phyloP scores from a whole-genome alignment of 2,888 invertebrate species.

The Leucoptera coffeella region DNA sequence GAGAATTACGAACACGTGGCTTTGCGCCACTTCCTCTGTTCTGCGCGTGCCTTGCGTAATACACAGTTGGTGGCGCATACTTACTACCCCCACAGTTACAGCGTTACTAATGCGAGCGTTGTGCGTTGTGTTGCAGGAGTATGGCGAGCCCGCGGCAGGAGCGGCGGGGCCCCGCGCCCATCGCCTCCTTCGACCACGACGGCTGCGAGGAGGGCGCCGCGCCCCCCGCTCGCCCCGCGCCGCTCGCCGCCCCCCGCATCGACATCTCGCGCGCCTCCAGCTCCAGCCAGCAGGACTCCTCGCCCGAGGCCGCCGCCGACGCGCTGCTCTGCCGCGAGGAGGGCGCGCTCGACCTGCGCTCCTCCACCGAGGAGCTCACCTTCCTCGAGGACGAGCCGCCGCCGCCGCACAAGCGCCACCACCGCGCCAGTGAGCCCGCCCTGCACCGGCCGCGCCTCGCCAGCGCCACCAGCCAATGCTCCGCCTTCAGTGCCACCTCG shows the following conservation, averaged over 20 bases:
- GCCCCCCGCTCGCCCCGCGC: conserved; percentile 82
- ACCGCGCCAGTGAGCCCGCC: conserved; percentile 70
- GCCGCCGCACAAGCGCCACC: conserved; percentile 26
- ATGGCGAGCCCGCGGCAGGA: conserved; percentile 44
- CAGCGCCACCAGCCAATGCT: conserved; percentile 77
- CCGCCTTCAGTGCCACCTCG: conserved; percentile 22
- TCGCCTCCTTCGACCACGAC: conserved; percentile 87
- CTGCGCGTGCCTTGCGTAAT: too few relatives aligned
- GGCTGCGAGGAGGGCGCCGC: conserved; percentile 79
- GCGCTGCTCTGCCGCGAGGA: conserved; percentile 67
- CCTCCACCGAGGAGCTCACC: conserved; percentile 83
- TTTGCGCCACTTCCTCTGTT: too few relatives aligned
- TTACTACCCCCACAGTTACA: too few relatives aligned
- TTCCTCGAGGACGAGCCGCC: conserved; percentile 58
- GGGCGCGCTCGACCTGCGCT: conserved; percentile 77
- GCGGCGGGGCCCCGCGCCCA: conserved; percentile 88
- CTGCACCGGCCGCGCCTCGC: conserved; percentile 75
- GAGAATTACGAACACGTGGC: too few relatives aligned
- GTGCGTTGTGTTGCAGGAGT: conserved; percentile 81
- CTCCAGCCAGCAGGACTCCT: conserved; percentile 82
- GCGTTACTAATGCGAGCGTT: too few relatives aligned
- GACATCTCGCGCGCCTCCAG: conserved; percentile 86
- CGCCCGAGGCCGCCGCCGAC: conserved; percentile 78
- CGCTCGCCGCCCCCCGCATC: conserved; percentile 82
- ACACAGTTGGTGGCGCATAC: too few relatives aligned